Evolutionary conservation across 2,888 invertebrate species (phyloP), one percentile per base, ranked within the genome.

Genomic region (Muschampia plurimacula): DNA sequence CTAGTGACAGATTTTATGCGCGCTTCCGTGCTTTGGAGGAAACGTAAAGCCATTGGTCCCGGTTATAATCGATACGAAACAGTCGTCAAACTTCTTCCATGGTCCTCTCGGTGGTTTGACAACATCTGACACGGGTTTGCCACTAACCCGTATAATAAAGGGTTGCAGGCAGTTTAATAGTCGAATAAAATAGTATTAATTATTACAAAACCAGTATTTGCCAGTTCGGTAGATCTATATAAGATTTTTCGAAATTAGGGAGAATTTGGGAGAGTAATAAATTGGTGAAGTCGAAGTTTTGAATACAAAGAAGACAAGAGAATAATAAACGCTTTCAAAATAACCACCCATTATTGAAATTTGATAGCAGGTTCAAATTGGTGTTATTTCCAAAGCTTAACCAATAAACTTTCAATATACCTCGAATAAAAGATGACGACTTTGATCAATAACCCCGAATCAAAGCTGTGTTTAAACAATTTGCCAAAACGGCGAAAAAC

Each of bases 391-490:
- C 72, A 62, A 72, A 72, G 28, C 49, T 66, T 44, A 32, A 39
- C 36, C 72, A 72, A 72, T 72, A 72, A 72, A 72, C 39, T 71
- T 67, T 72, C 72, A 72, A 62, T 72, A 60, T 62, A 60, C 66
- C 62, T 52, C 39, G 60, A n/a, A 64, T 67, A 39, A 49, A 67
- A 72, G 57, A 71, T 67, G 72, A 63, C 72, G 62, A 67, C 46
- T 69, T 75, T 76, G 74, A 78, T 76, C 65, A 73, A 73, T 75
- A 41, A 49, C 70, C 74, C n/a, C 7, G 32, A 28, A 72, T 64
- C 66, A 60, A 75, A 67, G 73, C 70, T 71, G 67, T 68, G 71
- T 63, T 77, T 74, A 76, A 74, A 74, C 69, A 72, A 67, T 75
- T 76, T 39, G 62, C 49, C 49, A 67, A 74, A 74, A 73, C 66